Evolutionary conservation across 2,797 vertebrate genomes (phyloP), one percentile per base, ranked within the genome.

Genomic region (Alosa sapidissima): DNA sequence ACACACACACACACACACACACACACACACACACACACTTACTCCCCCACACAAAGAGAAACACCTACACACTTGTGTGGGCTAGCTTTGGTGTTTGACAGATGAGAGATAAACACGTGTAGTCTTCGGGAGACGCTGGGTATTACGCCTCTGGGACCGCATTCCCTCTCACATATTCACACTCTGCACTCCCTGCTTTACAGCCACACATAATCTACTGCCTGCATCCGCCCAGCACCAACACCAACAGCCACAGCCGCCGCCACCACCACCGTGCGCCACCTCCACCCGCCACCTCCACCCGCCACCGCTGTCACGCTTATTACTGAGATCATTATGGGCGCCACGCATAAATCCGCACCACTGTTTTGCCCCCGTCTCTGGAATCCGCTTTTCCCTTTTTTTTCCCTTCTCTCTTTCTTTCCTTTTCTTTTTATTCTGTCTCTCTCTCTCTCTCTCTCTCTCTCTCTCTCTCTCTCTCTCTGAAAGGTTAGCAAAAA

Each of bases 141-240:
- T 95, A 95, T 95, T 94, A 95, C 93, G 91, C 95, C 93, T 90
- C 86, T 91, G 95, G 94, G 95, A 95, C 93, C 94, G 95, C 94
- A 95, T 96, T 68, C 62, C n/a, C 62, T 68, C 62, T 33, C n/a
- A 5, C 65, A 72, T 14, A 72, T 36, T 36, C 65, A 62, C 60
- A 62, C 60, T 62, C 60, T 2, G 6, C 28, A 4, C 33, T 72
- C 33, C 65, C 65, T 72, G 65, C 24, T 72, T 95, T 95, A 95
- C 93, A 93, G 93, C 93, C 92, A 91, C 92, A 94, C 94, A 95
- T 95, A 95, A 95, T 95, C 94, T 93, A 65, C 91, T 88, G 86
- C 92, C 91, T 90, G 85, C 88, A 86, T 88, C 91, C 90, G 85
- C 90, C 91, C 41, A 82, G 87, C 48, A 52, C 81, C 51, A 41